Evolutionary conservation across 1,140 invertebrate species (phyloP), one percentile per base, ranked within the genome.

Genomic region (Homarus americanus): DNA sequence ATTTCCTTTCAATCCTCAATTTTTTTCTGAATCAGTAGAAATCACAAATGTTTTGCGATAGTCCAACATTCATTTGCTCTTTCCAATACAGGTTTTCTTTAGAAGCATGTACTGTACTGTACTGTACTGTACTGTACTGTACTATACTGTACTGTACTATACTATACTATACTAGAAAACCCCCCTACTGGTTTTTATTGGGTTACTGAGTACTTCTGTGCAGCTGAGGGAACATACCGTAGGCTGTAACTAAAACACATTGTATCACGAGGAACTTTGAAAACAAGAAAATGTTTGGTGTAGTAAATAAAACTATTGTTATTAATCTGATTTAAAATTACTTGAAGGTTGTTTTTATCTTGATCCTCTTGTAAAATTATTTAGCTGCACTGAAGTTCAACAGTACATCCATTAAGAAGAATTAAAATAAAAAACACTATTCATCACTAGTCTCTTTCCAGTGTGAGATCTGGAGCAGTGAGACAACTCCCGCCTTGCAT

Each of bases 21-120:
- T 4, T 69, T 69, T 69, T 34, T 24, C 63, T 69, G 9, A 66
- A 28, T 4, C 7, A 28, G 15, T 66, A 32, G 63, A 69, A 69
- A 69, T 9, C 4, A 32, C n/a, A 69, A 69, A 69, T 69, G n/a
- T 32, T 28, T 69, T 69, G 0, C 32, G 4, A 69, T 69, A 69
- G n/a, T 69, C 2, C n/a, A 69, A 69, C 63, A 69, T 69, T 69
- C 4, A 28, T 7, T 69, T 1, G 36, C 40, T 76, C 36, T 40
- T n/a, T 20, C 73, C 73, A n/a, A n/a, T 41, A 76, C 36, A 40
- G 34, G 73, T 34, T 40, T 76, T 40, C 73, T 76, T 40, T 40
- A 40, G 0, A 38, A 76, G 73, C 73, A 76, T 76, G 73, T 76
- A 1, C n/a, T n/a, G n/a, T n/a, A n/a, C n/a, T n/a, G n/a, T n/a